Percentiles rank a stretch among this genome's conserved stretches.
Conservation (phyloP, 1,140 invertebrate species). For the Gyrodactylus salaris region DNA sequence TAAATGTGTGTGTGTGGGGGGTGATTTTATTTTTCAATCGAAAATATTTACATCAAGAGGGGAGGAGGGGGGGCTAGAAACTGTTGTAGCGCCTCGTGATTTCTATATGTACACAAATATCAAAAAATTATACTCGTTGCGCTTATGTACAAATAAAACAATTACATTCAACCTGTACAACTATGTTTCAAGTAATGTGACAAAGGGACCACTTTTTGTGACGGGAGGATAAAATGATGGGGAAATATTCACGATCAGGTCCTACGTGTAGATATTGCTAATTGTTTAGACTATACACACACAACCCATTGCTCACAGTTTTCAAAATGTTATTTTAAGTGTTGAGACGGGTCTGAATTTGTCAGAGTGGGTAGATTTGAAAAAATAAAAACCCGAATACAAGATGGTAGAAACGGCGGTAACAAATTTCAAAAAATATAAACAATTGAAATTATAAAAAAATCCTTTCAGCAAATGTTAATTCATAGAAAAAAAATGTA, state of each 20-base stretch:
- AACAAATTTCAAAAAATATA: background rate
- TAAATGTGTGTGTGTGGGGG: too few species aligned
- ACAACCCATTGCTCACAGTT: background rate
- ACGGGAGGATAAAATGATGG: background rate
- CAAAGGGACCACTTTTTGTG: too few species aligned
- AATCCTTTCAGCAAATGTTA: background rate
- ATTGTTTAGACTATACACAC: background rate
- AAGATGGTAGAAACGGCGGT: too few species aligned
- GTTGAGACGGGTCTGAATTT: background rate
- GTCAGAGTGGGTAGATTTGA: background rate
- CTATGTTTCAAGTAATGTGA: too few species aligned
- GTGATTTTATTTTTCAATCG: too few species aligned
- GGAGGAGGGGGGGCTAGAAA: too few species aligned
- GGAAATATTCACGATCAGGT: background rate
- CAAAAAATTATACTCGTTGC: too few species aligned
- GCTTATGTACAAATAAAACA: too few species aligned
- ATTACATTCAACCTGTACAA: too few species aligned
- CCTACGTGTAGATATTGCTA: background rate
- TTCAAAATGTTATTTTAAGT: background rate
- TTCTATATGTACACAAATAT: too few species aligned
- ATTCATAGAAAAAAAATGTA: background rate
- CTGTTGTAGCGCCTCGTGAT: too few species aligned
- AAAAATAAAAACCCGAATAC: background rate
- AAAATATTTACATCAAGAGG: too few species aligned
- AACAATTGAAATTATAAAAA: background rate